phyloP scores from a whole-genome alignment of 2,113 vertebrate genomes.

The Mus pahari region DNA sequence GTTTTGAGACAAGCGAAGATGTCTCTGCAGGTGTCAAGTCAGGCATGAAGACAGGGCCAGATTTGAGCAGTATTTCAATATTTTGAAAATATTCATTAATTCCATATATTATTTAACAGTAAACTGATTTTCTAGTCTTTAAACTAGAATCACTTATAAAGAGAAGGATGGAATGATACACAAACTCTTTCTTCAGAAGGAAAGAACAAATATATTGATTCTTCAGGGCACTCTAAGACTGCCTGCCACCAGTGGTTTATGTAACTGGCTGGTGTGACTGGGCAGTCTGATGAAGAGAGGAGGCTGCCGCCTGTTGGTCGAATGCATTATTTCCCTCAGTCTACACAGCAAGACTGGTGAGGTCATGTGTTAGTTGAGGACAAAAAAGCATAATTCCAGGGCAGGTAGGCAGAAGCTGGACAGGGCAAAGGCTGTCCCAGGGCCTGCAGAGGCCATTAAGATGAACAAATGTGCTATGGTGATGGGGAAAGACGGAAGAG shows the following conservation, averaged over 20 bases:
- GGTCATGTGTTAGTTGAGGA: background rate
- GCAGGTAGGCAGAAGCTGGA: no score
- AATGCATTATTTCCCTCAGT: background rate
- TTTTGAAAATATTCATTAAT: background rate
- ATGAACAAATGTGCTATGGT: background rate
- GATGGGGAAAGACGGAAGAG: background rate
- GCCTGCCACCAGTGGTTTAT: background rate
- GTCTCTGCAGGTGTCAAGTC: background rate
- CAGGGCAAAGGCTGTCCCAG: background rate
- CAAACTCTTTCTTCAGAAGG: background rate
- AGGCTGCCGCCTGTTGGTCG: constrained; percentile 62
- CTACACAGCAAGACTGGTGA: background rate
- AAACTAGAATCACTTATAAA: constrained; percentile 12
- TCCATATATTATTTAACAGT: background rate
- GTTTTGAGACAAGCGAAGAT: background rate
- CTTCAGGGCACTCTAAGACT: background rate
- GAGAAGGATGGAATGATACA: background rate
- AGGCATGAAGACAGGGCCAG: background rate
- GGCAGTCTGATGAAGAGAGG: background rate
- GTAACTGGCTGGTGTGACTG: background rate
- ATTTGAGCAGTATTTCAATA: background rate
- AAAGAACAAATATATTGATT: background rate
- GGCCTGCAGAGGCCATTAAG: background rate
- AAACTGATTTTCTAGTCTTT: background rate
- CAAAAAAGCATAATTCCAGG: background rate